Evolutionary conservation across 2,113 vertebrate species (phyloP).

Genomic region (Corynorhinus townsendii): DNA sequence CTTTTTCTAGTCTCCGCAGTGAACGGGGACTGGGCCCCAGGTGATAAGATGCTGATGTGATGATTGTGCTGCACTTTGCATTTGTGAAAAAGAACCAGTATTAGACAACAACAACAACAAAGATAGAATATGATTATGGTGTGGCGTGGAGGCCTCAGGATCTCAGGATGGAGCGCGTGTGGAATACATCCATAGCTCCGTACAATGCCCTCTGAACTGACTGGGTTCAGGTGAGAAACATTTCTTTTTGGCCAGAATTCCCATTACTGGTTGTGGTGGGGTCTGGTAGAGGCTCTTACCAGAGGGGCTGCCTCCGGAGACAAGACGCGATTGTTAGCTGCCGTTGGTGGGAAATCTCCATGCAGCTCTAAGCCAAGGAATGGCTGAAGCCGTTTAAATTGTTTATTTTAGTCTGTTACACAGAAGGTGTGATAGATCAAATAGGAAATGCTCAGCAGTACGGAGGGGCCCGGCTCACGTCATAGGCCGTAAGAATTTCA

Average conservation of each 20-base stretch:
- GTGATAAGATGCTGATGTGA: neutral
- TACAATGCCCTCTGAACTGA: slow-evolving; percentile 21
- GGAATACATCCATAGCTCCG: slow-evolving; percentile 32
- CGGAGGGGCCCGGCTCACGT: neutral
- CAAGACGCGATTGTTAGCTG: neutral
- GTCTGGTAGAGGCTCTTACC: neutral
- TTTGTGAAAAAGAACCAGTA: slow-evolving; percentile 38
- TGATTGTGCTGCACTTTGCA: neutral
- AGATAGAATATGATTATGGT: slow-evolving; percentile 22
- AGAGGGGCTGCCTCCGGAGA: slow-evolving; percentile 26
- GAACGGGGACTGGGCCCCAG: neutral
- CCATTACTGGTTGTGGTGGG: slow-evolving; percentile 31
- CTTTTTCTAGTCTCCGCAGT: neutral
- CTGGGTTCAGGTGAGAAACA: slow-evolving; percentile 57
- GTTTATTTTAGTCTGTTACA: neutral
- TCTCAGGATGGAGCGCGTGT: slow-evolving; percentile 6
- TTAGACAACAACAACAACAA: slow-evolving; percentile 33
- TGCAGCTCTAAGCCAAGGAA: neutral
- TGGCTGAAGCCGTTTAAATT: neutral
- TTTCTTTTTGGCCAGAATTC: slow-evolving; percentile 37
- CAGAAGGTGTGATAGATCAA: neutral
- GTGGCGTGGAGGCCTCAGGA: slow-evolving; percentile 11
- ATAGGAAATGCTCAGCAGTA: neutral
- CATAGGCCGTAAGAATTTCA: neutral
- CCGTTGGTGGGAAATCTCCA: neutral